Evolutionary conservation across 1,140 invertebrate species (phyloP).

Genomic region (Zaprionus inermis): DNA sequence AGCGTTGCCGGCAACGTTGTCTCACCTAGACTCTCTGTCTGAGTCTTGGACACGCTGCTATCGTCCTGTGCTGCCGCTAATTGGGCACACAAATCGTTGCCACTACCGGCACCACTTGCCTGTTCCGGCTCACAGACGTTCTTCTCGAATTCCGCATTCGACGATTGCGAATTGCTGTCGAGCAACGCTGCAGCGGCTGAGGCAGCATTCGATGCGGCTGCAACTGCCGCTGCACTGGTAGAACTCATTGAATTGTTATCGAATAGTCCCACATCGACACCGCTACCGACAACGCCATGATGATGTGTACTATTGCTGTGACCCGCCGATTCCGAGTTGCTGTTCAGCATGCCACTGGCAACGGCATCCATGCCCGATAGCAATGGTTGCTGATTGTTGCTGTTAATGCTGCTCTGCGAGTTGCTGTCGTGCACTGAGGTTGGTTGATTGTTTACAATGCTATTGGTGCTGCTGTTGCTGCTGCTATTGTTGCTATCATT

Average conservation of each 20-base stretch:
- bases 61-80: slow-evolving; percentile 55
- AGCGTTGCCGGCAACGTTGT: slow-evolving; percentile 29
- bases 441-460: slow-evolving; percentile 81
- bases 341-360: slow-evolving; percentile 52
- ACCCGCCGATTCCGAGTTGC: slow-evolving; percentile 67
- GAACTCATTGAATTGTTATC: slow-evolving; percentile 83
- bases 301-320: slow-evolving; percentile 47
- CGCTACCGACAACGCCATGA: slow-evolving; percentile 43
- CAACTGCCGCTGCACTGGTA: slow-evolving; percentile 67
- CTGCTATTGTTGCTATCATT: slow-evolving; percentile 83
- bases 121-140: slow-evolving; percentile 32
- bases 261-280: slow-evolving; percentile 70
- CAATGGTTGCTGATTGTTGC: slow-evolving; percentile 75
- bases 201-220: slow-evolving; percentile 64
- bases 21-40: slow-evolving; percentile 40
- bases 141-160: slow-evolving; percentile 71
- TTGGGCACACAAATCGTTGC: slow-evolving; percentile 40
- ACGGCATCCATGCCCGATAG: slow-evolving; percentile 61
- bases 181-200: slow-evolving; percentile 71
- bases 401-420: slow-evolving; percentile 80
- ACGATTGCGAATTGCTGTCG: slow-evolving; percentile 79
- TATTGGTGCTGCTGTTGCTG: slow-evolving; percentile 82
- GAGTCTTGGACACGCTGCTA: slow-evolving; percentile 59
- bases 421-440: slow-evolving; percentile 82
- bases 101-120: not conserved